Evolutionary conservation across 2,797 vertebrate genomes (phyloP).

Genomic region (Champsocephalus esox): DNA sequence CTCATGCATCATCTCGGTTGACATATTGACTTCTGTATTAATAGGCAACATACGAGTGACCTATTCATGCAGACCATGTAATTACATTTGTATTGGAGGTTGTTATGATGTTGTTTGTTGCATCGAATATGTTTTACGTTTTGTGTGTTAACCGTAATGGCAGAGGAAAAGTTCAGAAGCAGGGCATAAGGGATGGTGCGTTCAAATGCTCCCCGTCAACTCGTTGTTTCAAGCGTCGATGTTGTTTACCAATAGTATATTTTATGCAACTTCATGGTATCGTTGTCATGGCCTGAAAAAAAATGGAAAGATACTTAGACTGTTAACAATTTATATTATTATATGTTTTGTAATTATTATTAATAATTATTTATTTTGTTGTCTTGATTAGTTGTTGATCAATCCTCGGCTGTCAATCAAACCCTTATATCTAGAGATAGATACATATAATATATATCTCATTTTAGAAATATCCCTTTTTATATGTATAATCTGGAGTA

Average conservation of each 20-base stretch:
- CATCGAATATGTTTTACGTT: slow-evolving; percentile 17
- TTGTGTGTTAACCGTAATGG: slow-evolving; percentile 31
- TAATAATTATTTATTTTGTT: not conserved
- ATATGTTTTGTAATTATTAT: no score
- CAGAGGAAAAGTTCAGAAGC: slow-evolving; percentile 77
- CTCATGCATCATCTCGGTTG: not conserved
- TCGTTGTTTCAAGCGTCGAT: rapidly evolving
- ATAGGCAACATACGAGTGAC: not conserved
- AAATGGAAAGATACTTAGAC: not conserved
- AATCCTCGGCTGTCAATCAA: no score
- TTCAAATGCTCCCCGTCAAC: slow-evolving; percentile 34
- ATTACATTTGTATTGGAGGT: not conserved
- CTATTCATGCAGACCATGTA: not conserved
- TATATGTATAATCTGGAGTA: no score
- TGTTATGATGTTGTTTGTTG: not conserved
- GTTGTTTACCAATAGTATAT: slow-evolving; percentile 1
- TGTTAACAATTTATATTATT: not conserved
- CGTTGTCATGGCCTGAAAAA: not conserved
- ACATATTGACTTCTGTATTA: not conserved
- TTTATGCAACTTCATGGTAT: rapidly evolving
- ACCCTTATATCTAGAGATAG: not conserved
- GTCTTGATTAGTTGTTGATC: not conserved
- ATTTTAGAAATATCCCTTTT: not conserved
- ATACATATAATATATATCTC: not conserved
- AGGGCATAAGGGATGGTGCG: slow-evolving; percentile 66